Base-by-base conservation (phyloP, 2,113 vertebrate genomes). In the Bubo scandiacus region DNA sequence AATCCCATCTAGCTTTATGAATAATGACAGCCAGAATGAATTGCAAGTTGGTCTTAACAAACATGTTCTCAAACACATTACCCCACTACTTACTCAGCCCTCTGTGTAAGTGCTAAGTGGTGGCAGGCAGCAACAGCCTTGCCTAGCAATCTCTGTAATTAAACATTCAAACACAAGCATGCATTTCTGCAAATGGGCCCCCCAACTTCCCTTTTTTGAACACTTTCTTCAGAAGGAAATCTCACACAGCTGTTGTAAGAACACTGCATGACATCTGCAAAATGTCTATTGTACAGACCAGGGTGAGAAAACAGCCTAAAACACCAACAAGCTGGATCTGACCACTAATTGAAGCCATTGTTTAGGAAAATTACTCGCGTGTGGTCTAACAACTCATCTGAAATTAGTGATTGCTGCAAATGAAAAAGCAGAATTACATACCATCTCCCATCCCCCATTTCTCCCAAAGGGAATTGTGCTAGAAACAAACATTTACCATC, bases 341-440 rank as follows among this genome's bases (percentile, higher is more conserved):
- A 97, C 97, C 96, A 74, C 97, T 97, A 97, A 97, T 97, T 97
- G 97, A 97, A 97, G 96, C 95, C 96, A 97, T 97, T 97, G 96
- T 97, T 97, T 97, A 97, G 96, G 95, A 97, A 97, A 96, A 94
- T 97, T 96, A 96, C 93, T 97, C 25, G 87, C 87, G 94, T 97
- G 97, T 97, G 97, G 97, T 97, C 97, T 97, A 96, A 96, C 94
- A 96, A 95, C 95, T 95, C 97, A 78, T 96, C 94, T 94, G 95
- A 97, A 97, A 97, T 97, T 95, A 97, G 96, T 59, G 92, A 97
- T 91, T 96, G 97, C 95, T 97, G 94, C 91, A 96, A 95, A 97
- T 88, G 96, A 97, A 97, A 95, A 97, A 96, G 89, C 84, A 95
- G 92, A 92, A 96, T 95, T 88, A 77, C 58, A 89, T 8, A 65